A percentile compares a stretch with the other conserved stretches of the same genome.
Conservation (phyloP, 2,113 vertebrate genomes). For the Cyanoramphus novaezelandiae region DNA sequence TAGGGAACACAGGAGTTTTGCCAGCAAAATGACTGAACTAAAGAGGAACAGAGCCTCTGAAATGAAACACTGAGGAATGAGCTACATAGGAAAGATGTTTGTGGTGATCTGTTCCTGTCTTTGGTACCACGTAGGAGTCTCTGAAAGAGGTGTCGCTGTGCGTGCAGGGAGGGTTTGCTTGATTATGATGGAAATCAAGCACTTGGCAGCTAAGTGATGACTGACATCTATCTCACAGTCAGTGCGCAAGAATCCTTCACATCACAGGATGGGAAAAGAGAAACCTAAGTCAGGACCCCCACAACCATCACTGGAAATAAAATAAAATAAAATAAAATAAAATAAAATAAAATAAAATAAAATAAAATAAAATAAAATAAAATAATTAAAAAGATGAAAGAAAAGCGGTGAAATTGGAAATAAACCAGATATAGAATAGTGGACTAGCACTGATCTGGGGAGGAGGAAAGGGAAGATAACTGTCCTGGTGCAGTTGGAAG, state of each 20-base stretch:
- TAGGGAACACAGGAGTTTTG: not conserved
- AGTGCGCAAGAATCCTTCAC: not conserved
- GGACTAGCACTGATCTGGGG: not conserved
- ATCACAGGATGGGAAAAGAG: not conserved
- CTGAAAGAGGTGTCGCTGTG: not conserved
- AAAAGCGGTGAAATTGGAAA: not conserved
- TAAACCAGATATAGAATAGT: not conserved
- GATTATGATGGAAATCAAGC: not conserved
- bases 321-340: no score
- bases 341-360: no score
- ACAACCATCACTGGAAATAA: fast-evolving
- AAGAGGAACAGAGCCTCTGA: not conserved
- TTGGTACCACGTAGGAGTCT: not conserved
- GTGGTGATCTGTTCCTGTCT: not conserved
- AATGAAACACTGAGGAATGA: not conserved
- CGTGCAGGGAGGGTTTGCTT: not conserved
- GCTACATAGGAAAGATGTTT: not conserved
- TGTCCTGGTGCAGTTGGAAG: not conserved
- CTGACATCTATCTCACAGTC: not conserved
- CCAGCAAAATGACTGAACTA: not conserved
- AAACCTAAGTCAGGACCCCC: not conserved
- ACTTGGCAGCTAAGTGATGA: not conserved
- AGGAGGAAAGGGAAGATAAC: not conserved
- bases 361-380: no score
- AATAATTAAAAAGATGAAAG: not conserved